These are phyloP conservation scores for Anomalospiza imberbis DNA, from an alignment of 2,797 vertebrate species.

Conservation along the genomic window DNA sequence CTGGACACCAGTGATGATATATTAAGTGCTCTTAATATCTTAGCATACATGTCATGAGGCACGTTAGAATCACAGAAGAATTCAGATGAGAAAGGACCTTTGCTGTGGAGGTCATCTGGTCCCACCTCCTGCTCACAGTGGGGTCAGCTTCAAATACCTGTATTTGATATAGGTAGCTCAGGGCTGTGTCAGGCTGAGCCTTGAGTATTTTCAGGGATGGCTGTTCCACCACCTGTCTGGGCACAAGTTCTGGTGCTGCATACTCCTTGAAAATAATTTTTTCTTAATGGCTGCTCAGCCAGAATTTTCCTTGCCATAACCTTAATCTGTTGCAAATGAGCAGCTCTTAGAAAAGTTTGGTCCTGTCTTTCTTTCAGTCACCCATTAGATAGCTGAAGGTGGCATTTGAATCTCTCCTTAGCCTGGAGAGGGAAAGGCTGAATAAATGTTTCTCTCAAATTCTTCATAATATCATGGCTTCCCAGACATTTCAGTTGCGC, in stretches of 20 bases:
- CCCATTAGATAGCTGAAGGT: not conserved
- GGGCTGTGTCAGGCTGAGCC: not conserved
- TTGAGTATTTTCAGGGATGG: not conserved
- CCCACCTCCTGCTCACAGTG: not conserved
- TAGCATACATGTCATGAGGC: not conserved
- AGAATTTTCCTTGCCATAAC: not conserved
- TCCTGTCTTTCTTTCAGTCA: not conserved
- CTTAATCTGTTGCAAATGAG: not conserved
- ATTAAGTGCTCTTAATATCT: slow-evolving; percentile 25
- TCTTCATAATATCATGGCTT: not conserved
- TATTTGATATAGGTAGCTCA: not conserved
- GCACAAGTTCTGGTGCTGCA: not conserved
- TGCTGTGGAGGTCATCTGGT: not conserved
- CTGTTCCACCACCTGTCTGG: not conserved
- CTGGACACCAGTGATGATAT: slow-evolving; percentile 35
- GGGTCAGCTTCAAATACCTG: not conserved
- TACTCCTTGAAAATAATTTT: not conserved
- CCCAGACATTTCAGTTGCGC: not conserved
- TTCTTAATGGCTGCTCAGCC: not conserved
- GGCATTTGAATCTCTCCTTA: not conserved
- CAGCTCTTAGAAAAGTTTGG: not conserved
- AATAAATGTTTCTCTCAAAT: not conserved
- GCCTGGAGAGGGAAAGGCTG: not conserved
- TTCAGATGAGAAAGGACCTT: slow-evolving; percentile 39
- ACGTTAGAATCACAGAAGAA: not conserved